Evolutionary conservation across 2,797 vertebrate species (phyloP).

Genomic region (Myotis findleyi): DNA sequence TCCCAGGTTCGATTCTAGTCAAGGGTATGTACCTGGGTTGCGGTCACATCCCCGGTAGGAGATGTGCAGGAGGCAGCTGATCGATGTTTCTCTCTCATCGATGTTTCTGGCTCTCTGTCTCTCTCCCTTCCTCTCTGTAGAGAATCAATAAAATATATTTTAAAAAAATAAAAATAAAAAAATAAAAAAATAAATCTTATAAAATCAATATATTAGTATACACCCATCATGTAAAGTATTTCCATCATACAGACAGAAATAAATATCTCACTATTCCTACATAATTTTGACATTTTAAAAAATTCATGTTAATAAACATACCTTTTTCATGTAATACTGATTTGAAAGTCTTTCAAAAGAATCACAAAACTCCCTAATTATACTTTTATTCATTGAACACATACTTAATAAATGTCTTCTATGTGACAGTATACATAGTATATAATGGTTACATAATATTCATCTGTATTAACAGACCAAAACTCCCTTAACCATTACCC

Average conservation of each 20-base stretch:
- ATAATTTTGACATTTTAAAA: background rate
- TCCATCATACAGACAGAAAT: background rate
- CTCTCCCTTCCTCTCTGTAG: no score
- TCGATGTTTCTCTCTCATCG: no score
- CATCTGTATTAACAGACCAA: background rate
- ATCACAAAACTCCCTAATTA: background rate
- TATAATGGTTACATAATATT: background rate
- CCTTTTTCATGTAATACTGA: background rate
- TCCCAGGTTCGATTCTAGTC: no score
- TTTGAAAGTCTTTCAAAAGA: slow-evolving; percentile 1
- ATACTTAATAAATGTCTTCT: background rate
- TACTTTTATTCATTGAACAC: background rate
- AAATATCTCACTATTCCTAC: background rate
- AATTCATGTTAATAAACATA: slow-evolving; percentile 17
- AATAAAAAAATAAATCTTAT: background rate
- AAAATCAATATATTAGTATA: background rate
- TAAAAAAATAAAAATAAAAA: no score
- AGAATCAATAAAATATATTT: no score
- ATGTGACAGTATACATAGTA: background rate
- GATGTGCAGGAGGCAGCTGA: no score
- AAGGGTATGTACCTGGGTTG: no score
- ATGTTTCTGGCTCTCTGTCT: no score
- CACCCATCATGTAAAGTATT: background rate
- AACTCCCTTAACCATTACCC: background rate
- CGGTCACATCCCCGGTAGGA: no score